A percentile compares a stretch with the other conserved stretches of the same genome.
Conservation (phyloP, 2,797 vertebrate species). For the Pipistrellus pygmaeus region DNA sequence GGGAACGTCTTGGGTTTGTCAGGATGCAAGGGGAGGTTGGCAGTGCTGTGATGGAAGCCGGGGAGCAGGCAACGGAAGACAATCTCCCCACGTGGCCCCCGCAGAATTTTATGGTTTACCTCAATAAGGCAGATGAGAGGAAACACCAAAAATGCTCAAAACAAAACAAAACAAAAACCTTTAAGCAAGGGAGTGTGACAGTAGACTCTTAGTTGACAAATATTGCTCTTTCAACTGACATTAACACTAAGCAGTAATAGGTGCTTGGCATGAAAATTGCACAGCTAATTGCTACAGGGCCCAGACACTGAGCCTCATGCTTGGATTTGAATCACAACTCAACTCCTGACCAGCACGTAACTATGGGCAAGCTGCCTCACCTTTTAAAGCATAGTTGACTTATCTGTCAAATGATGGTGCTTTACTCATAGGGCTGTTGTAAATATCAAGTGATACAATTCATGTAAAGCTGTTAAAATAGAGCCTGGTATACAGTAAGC, state of each 20-base stretch:
- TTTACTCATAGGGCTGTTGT: constrained; percentile 20
- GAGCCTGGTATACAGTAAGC: background rate
- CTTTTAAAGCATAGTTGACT: background rate
- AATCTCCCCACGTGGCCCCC: background rate
- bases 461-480: background rate
- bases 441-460: constrained; percentile 15
- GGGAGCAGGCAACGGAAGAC: background rate
- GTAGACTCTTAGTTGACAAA: background rate
- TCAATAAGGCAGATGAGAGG: background rate
- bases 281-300: background rate
- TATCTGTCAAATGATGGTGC: background rate
- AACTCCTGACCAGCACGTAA: background rate
- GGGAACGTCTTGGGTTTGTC: background rate
- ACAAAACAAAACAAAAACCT: background rate
- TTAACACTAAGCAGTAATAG: background rate
- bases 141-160: background rate
- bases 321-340: background rate
- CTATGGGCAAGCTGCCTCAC: background rate
- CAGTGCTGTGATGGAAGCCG: background rate
- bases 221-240: constrained; percentile 32
- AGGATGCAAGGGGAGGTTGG: background rate
- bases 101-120: background rate
- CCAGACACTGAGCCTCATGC: background rate
- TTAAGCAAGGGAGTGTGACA: background rate
- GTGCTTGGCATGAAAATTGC: background rate